Conservation (phyloP, 2,888 invertebrate genomes). For the Trissoscelio sp. region DNA sequence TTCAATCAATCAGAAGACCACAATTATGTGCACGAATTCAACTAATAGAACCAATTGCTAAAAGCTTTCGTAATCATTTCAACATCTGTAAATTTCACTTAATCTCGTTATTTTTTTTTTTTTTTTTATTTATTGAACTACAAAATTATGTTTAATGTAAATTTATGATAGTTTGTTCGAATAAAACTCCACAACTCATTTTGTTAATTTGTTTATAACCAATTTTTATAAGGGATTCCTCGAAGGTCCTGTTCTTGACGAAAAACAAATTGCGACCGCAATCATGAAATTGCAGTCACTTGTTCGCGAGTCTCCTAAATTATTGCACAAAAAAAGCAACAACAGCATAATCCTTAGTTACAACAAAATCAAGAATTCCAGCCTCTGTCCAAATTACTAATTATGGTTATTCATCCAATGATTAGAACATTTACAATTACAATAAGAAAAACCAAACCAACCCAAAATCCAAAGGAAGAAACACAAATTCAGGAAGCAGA, state of each 20-base stretch:
- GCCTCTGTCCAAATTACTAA: too few relatives aligned
- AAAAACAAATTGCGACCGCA: not conserved
- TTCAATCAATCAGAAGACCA: not conserved
- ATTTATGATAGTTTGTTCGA: too few relatives aligned
- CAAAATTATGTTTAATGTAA: too few relatives aligned
- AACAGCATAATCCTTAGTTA: conserved; percentile 37
- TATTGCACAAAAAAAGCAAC: conserved; percentile 47
- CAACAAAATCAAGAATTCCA: conserved; percentile 16
- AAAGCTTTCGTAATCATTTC: not conserved
- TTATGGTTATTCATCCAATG: too few relatives aligned
- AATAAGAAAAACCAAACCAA: too few relatives aligned
- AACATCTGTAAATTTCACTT: too few relatives aligned
- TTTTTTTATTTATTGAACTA: not conserved
- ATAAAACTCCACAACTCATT: too few relatives aligned
- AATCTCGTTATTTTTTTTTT: too few relatives aligned
- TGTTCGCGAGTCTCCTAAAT: conserved; percentile 6
- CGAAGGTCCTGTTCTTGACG: conserved; percentile 3
- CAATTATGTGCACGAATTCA: not conserved
- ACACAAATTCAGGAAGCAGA: too few relatives aligned
- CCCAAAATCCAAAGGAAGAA: too few relatives aligned
- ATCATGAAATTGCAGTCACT: not conserved
- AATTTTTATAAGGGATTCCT: conserved; percentile 9
- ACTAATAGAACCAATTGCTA: not conserved
- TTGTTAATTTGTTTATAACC: not conserved
- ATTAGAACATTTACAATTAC: too few relatives aligned